These are phyloP conservation scores for Myioborus melanocephalus DNA, from an alignment of 2,797 vertebrate genomes.

Conservation along the genomic window DNA sequence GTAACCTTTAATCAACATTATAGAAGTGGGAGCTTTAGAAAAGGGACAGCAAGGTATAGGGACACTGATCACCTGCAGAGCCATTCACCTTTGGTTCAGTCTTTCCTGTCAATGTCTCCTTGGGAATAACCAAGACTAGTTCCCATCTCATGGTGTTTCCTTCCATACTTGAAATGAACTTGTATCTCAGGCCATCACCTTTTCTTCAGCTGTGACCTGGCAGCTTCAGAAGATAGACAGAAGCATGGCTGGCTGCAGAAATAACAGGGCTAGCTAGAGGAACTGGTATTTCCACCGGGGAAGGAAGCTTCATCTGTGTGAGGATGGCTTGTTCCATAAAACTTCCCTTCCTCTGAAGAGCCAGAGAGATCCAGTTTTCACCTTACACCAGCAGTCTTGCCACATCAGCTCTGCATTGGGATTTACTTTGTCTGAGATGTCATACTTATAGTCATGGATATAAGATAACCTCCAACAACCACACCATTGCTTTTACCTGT, in stretches of 20 bases:
- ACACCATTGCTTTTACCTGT: not conserved
- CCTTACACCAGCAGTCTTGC: not conserved
- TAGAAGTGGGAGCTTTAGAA: not conserved
- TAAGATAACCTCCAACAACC: not conserved
- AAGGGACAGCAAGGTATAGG: accelerated
- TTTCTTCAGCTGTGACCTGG: not conserved
- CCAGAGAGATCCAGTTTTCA: not conserved
- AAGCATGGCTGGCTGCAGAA: not conserved
- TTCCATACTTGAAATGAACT: not conserved
- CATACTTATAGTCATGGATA: not conserved
- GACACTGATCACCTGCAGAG: not conserved
- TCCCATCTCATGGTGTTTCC: not conserved
- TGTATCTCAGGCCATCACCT: not conserved
- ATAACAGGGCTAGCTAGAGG: not conserved
- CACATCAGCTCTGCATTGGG: not conserved
- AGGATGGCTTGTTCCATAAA: not conserved
- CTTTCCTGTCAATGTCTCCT: not conserved
- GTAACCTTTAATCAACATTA: not conserved
- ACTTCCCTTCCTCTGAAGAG: not conserved
- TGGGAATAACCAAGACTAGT: not conserved
- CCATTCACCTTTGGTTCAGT: not conserved
- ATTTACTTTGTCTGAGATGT: not conserved
- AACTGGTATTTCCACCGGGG: not conserved
- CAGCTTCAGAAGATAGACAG: not conserved
- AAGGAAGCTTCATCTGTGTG: not conserved